Conservation (phyloP, 2,888 invertebrate genomes). For the Eristalinus sepulchralis region DNA sequence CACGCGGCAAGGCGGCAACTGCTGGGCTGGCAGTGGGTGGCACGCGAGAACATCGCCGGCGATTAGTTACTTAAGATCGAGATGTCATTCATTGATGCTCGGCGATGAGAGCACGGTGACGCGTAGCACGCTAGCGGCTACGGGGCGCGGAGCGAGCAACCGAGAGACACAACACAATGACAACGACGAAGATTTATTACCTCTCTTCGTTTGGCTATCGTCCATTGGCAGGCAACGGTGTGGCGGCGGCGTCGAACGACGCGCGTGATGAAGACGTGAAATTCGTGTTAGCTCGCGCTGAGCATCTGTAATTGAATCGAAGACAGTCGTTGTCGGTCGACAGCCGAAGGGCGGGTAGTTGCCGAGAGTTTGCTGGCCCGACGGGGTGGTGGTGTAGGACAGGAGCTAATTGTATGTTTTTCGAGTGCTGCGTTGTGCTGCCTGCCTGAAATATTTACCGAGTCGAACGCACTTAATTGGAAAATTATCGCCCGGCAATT, state of each 20-base stretch:
- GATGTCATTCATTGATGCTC: constrained; percentile 35
- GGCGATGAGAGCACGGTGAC: constrained; percentile 8
- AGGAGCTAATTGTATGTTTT: constrained; percentile 34
- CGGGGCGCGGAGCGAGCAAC: not conserved
- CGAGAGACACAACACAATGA: constrained; percentile 10
- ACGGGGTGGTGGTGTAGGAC: constrained; percentile 11
- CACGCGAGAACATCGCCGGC: constrained; percentile 38
- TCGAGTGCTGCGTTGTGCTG: not conserved
- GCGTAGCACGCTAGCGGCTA: constrained; percentile 9
- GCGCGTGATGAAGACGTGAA: constrained; percentile 46
- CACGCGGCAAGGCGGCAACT: constrained; percentile 4
- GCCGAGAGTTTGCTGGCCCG: not conserved
- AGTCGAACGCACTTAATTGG: constrained; percentile 17
- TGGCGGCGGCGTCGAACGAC: not conserved
- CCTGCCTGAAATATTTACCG: constrained; percentile 7
- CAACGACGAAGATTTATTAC: constrained; percentile 54
- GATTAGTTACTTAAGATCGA: constrained; percentile 50
- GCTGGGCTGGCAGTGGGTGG: constrained; percentile 36
- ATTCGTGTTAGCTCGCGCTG: constrained; percentile 8
- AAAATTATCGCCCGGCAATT: constrained; percentile 19
- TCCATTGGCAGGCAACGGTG: constrained; percentile 34
- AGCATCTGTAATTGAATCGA: constrained; percentile 37
- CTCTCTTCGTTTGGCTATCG: constrained; percentile 44
- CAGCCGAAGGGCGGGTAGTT: not conserved
- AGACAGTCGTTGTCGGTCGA: not conserved